These are phyloP conservation scores for Hucho hucho DNA, from an alignment of 2,113 vertebrate genomes.

Conservation along the genomic window DNA sequence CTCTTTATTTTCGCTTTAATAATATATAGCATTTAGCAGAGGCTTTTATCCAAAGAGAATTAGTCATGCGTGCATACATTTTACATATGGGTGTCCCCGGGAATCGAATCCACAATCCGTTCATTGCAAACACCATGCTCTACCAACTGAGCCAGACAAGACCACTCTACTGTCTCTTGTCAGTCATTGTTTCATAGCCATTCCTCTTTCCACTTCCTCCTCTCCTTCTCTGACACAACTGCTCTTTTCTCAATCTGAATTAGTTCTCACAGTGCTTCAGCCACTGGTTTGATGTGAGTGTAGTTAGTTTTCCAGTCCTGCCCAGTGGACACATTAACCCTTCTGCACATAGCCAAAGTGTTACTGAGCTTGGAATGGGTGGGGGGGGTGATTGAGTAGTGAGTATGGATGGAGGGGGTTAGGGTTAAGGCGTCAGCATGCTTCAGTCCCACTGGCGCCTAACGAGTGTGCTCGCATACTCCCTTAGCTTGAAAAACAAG, in stretches of 20 bases:
- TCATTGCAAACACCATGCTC: too few species aligned
- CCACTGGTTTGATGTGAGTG: constrained; percentile 22
- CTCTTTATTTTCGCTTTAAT: background rate
- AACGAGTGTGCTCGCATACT: too few species aligned
- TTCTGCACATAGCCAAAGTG: constrained; percentile 16
- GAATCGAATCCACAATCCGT: too few species aligned
- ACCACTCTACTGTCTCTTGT: background rate
- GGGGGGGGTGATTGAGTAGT: background rate
- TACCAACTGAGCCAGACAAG: too few species aligned
- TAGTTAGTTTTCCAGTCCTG: background rate
- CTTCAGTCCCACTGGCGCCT: too few species aligned
- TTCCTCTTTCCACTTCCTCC: background rate
- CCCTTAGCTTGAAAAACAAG: too few species aligned
- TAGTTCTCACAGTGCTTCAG: constrained; percentile 35
- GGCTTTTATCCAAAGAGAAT: too few species aligned
- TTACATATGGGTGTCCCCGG: too few species aligned
- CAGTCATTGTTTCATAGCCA: background rate
- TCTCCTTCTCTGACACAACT: background rate
- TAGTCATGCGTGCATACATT: too few species aligned
- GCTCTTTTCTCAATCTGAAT: background rate
- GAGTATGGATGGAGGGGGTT: too few species aligned
- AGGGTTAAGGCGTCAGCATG: too few species aligned
- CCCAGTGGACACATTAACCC: constrained; percentile 16
- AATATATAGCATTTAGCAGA: too few species aligned
- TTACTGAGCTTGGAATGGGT: constrained; percentile 13